A percentile compares a stretch with the other conserved stretches of the same genome.
Conservation (phyloP, 30 jellyfish, hydroid and myxozoan genomes). For the Hydra vulgaris region DNA sequence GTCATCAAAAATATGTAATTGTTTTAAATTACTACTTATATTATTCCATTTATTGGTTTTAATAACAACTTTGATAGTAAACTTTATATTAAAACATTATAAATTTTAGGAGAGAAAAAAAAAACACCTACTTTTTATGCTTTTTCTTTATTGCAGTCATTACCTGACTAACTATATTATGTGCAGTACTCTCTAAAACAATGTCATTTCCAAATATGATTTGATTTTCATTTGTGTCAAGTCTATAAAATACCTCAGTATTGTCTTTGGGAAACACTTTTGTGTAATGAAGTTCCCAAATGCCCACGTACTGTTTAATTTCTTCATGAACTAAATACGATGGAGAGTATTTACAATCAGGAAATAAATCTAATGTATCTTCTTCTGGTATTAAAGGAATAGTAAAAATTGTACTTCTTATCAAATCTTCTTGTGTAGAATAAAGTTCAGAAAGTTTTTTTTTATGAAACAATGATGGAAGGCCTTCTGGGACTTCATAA, state of each 20-base stretch:
- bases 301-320: conserved; percentile 45
- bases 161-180: conserved; percentile 25
- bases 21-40: too few species aligned
- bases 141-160: conserved; percentile 42
- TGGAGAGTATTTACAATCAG: conserved; percentile 53
- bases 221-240: conserved; percentile 30
- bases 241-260: conserved; percentile 23
- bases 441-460: conserved; percentile 5
- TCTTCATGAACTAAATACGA: conserved; percentile 32
- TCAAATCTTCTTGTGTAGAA: background rate
- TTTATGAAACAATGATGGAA: background rate
- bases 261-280: conserved; percentile 68
- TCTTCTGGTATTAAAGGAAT: conserved; percentile 53
- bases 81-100: too few species aligned
- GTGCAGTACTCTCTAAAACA: conserved; percentile 35
- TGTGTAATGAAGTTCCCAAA: conserved; percentile 76
- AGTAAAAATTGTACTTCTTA: conserved; percentile 30
- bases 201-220: conserved; percentile 74
- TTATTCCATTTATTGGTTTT: too few species aligned
- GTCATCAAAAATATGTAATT: too few species aligned
- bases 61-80: too few species aligned
- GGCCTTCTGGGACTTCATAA: background rate
- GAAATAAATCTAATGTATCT: conserved; percentile 37
- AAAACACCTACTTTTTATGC: conserved; percentile 52
- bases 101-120: too few species aligned